Evolutionary conservation across 2,888 invertebrate species (phyloP), one percentile per base, ranked within the genome.

Genomic region (Agonopterix subpropinquella): DNA sequence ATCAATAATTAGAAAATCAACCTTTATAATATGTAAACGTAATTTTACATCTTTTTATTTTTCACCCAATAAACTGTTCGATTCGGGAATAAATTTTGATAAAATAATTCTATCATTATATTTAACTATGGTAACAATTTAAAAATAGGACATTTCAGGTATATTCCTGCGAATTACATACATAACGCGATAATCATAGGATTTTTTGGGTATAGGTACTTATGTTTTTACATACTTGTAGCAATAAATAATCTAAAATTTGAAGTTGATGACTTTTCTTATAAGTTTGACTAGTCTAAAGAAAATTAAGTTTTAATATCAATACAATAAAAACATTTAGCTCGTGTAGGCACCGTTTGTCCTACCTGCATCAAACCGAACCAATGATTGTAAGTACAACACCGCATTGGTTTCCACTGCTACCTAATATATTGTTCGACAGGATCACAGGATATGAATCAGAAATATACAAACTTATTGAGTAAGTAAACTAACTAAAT

Each of bases 201-300:
- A 53, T 51, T 49, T 54, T 55, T 59, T 61, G 55, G 59, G 55
- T 54, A 49, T 55, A 46, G 47, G 15, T 42, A 49, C 43, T 44
- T 47, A 50, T 47, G 44, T 39, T 39, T 39, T 39, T 44, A 47
- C 41, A 47, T 47, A 43, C 10, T 44, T 41, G 44, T 41, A 45
- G 36, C 48, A 83, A 83, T 84, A 83, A 84, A 84, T 84, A 81
- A 75, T 73, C 74, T 79, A 79, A 72, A 71, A 72, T 70, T 68
- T 71, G 76, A 71, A 70, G 70, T 62, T 62, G 67, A 70, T 77
- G 78, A 77, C 76, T 76, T 67, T 70, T 73, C 73, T 28, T 28
- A 28, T 44, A 79, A 80, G 74, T 78, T 80, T 88, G 87, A 88
- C 87, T 87, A 88, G 87, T 86, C 84, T 84, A 84, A 82, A 73